phyloP scores from a whole-genome alignment of 2,797 vertebrate species.

The Falco berigora region DNA sequence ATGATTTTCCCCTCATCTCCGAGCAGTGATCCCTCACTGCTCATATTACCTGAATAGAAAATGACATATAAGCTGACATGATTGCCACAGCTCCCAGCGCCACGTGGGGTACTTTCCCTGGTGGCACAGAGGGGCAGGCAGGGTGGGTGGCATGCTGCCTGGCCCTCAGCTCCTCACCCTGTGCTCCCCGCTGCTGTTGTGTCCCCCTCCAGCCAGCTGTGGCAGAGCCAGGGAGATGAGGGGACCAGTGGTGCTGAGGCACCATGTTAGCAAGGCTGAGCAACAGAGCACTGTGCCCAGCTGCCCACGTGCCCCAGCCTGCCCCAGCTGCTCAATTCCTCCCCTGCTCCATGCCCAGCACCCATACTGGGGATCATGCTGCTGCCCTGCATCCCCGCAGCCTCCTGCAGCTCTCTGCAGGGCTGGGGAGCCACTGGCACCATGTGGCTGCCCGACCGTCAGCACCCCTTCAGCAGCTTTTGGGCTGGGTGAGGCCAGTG shows the following conservation, averaged over 20 bases:
- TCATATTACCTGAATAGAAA: neutral
- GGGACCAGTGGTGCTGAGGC: neutral
- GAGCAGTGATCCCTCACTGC: neutral
- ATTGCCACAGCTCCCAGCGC: neutral
- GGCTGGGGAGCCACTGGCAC: neutral
- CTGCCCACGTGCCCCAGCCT: neutral
- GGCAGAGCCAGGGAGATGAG: neutral
- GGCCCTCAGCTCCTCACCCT: neutral
- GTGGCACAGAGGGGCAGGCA: neutral
- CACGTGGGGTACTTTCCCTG: neutral
- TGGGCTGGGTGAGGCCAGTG: neutral
- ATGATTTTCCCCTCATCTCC: neutral
- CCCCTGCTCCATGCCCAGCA: neutral
- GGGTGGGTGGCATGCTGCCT: neutral
- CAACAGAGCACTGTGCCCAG: neutral
- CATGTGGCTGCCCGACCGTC: too few relatives aligned
- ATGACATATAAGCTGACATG: neutral
- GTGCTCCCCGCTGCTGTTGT: fast-evolving
- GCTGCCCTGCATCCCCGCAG: neutral
- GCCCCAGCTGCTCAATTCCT: fast-evolving
- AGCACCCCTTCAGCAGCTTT: neutral
- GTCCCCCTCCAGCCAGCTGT: neutral
- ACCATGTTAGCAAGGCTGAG: neutral
- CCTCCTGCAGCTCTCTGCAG: neutral
- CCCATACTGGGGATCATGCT: neutral